Evolutionary conservation across 2,113 vertebrate genomes (phyloP).

Genomic region (Alaudala cheleensis): DNA sequence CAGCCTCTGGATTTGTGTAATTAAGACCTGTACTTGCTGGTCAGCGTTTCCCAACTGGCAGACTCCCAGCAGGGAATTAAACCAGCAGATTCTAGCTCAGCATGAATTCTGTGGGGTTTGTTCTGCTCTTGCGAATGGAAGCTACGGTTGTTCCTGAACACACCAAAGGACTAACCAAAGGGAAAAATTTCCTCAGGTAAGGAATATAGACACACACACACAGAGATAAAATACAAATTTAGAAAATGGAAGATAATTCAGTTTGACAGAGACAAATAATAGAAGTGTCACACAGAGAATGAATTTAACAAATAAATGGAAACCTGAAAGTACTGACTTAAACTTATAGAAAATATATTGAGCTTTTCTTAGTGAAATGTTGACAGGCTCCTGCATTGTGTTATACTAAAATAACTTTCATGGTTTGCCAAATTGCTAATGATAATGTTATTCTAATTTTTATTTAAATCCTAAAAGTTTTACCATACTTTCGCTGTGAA

Average conservation of each 20-base stretch:
- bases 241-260: background rate
- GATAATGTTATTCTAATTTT: background rate
- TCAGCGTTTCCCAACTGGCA: slow-evolving; percentile 64
- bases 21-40: slow-evolving; percentile 56
- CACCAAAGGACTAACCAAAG: background rate
- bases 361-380: background rate
- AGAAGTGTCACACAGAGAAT: background rate
- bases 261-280: background rate
- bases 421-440: background rate
- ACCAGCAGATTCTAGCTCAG: slow-evolving; percentile 57
- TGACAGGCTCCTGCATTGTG: background rate
- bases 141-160: slow-evolving; percentile 18
- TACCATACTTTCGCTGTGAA: background rate
- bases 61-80: slow-evolving; percentile 54
- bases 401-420: background rate
- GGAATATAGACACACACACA: background rate
- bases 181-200: background rate
- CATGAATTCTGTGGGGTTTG: slow-evolving; percentile 45
- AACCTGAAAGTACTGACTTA: background rate
- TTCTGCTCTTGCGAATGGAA: slow-evolving; percentile 41
- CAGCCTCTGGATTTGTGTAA: slow-evolving; percentile 54
- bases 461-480: background rate
- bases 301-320: background rate
- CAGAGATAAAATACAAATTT: background rate
- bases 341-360: background rate